Conservation (phyloP, 2,113 vertebrate species). For the Phalacrocorax carbo region DNA sequence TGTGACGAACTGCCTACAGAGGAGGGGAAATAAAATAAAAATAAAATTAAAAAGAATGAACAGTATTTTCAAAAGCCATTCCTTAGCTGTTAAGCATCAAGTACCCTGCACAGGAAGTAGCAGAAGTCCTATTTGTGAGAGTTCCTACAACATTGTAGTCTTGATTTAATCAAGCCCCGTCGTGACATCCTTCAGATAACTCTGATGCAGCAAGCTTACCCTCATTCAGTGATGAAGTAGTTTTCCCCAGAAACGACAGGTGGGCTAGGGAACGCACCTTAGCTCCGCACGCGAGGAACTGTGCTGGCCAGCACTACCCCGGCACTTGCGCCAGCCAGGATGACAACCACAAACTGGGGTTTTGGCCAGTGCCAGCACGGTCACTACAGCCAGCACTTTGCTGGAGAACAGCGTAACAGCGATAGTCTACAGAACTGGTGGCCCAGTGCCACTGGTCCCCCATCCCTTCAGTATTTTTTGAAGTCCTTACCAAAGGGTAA, state of each 20-base stretch:
- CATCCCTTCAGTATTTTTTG: not conserved
- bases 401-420: not conserved
- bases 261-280: not conserved
- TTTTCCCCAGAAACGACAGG: not conserved
- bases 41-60: not conserved
- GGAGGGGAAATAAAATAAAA: not conserved
- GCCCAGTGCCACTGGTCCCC: not conserved
- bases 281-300: accelerated
- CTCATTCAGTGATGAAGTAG: not conserved
- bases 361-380: not conserved
- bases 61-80: not conserved
- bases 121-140: not conserved
- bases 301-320: not conserved
- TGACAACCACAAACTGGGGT: not conserved
- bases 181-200: not conserved
- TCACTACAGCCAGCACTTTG: not conserved
- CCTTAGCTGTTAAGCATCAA: not conserved
- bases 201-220: not conserved
- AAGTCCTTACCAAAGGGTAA: not conserved
- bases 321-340: not conserved
- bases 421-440: not conserved
- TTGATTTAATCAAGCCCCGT: not conserved
- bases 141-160: not conserved
- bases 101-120: not conserved
- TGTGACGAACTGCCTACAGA: slow-evolving; percentile 5